Percentiles rank a stretch among this genome's conserved stretches.
These are phyloP conservation scores for Ichneumon xanthorius DNA, from an alignment of 2,888 invertebrate species.

Conservation along the genomic window DNA sequence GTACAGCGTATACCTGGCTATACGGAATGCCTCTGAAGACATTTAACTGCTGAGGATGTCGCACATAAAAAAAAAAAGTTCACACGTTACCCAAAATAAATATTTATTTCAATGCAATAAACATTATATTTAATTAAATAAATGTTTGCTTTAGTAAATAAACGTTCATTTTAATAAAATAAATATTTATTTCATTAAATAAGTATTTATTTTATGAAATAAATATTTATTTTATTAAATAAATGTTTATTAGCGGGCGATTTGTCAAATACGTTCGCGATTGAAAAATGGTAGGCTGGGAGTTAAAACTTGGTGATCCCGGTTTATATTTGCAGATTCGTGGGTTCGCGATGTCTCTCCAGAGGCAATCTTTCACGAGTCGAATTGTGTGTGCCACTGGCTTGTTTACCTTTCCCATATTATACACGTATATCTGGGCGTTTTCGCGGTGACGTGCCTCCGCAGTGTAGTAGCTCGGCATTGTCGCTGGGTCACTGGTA, in stretches of 20 bases:
- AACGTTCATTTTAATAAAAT: no score
- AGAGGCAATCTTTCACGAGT: slow-evolving; percentile 41
- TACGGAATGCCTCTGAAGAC: not conserved
- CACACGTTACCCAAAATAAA: no score
- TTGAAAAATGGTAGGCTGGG: not conserved
- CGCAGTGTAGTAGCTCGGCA: slow-evolving; percentile 34
- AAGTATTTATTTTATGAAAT: no score
- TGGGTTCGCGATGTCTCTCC: not conserved
- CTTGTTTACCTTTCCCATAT: slow-evolving; percentile 78
- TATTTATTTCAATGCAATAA: no score
- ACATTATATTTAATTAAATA: no score
- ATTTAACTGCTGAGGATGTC: not conserved
- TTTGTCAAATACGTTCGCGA: not conserved
- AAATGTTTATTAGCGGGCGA: no score
- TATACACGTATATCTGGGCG: slow-evolving; percentile 70
- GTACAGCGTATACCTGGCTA: not conserved
- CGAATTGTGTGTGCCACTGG: slow-evolving; percentile 13
- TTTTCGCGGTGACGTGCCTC: slow-evolving; percentile 70
- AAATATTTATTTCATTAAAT: no score
- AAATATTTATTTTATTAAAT: no score
- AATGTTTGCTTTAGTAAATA: no score
- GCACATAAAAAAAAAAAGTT: not conserved
- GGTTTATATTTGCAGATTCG: slow-evolving; percentile 22
- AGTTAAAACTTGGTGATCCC: slow-evolving; percentile 1
- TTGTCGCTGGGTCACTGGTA: slow-evolving; percentile 55